Conservation (phyloP, 2,888 invertebrate genomes). For the Dione vanillae region DNA sequence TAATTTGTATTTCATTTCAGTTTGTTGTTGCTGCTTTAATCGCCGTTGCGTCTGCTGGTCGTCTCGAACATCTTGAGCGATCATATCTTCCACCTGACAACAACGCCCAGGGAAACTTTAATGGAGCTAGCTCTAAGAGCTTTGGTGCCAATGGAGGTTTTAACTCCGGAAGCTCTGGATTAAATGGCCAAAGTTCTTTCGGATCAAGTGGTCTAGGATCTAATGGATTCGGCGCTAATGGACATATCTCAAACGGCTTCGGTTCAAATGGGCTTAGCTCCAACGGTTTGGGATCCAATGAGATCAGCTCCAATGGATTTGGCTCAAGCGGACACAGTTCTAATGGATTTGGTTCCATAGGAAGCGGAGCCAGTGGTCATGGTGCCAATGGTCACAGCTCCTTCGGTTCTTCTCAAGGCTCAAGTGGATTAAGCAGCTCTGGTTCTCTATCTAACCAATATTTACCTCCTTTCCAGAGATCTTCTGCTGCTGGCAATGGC, state of each 20-base stretch:
- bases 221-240: conserved; percentile 43
- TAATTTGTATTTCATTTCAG: conserved; percentile 57
- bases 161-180: conserved; percentile 32
- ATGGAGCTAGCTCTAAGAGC: conserved; percentile 39
- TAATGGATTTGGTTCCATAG: conserved; percentile 46
- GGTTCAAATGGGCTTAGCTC: conserved; percentile 42
- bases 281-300: conserved; percentile 41
- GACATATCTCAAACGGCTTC: conserved; percentile 40
- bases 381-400: too few relatives aligned
- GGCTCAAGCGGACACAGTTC: conserved; percentile 45
- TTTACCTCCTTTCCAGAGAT: conserved; percentile 69
- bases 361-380: conserved; percentile 37
- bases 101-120: conserved; percentile 37
- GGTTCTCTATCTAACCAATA: conserved; percentile 73
- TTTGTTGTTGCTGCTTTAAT: conserved; percentile 69
- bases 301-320: conserved; percentile 43
- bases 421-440: conserved; percentile 48
- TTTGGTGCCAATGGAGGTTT: conserved; percentile 42
- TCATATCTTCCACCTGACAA: conserved; percentile 72
- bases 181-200: conserved; percentile 38
- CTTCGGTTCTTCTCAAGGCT: conserved; percentile 35
- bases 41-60: conserved; percentile 68
- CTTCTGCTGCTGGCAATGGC: conserved; percentile 51
- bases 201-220: conserved; percentile 42
- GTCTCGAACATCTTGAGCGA: conserved; percentile 74